Evolutionary conservation across 2,797 vertebrate genomes (phyloP), one percentile per base, ranked within the genome.

Genomic region (Synanceia verrucosa): DNA sequence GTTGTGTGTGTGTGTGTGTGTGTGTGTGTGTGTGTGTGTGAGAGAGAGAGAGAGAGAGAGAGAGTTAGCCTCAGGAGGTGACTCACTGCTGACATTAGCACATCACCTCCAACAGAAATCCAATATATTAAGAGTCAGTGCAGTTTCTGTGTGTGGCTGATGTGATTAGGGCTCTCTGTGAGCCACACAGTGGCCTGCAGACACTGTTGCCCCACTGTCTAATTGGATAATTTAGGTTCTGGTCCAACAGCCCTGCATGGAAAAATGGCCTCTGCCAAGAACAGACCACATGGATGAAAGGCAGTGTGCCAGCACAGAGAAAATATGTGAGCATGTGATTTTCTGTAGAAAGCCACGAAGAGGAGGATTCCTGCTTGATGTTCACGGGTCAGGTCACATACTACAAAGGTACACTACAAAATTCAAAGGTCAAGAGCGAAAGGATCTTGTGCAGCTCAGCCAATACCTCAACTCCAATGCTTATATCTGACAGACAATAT

Each of bases 31-130:
- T 48, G 76, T 53, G 28, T 26, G 23, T 61, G 23, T 65, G 34
- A 36, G 34, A 36, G 4, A 36, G 34, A 36, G 8, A 34, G 73
- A 33, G 58, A 33, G n/a, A 21, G n/a, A 53, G n/a, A 34, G n/a
- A 36, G 34, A 6, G 24, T 86, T 56, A 51, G 81, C 78, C 82
- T 69, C 78, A 57, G 66, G 79, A 81, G 79, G 77, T 72, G 80
- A 82, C 76, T 85, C 77, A 59, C 81, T 82, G 89, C 86, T 92
- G 88, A 91, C 88, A 86, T 87, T 88, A 91, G 83, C 89, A 82
- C 83, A 82, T 91, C 86, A 83, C 77, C 76, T 61, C 79, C 58
- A 81, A 90, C 78, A 86, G 74, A 91, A 93, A 93, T 91, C 85
- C 85, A 86, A 92, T 91, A 87, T 86, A 89, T 88, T 86, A 83